Percentiles rank a stretch among this genome's conserved stretches.
Evolutionary conservation across 1,140 invertebrate genomes (phyloP).

Genomic region (Trichonephila clavipes): DNA sequence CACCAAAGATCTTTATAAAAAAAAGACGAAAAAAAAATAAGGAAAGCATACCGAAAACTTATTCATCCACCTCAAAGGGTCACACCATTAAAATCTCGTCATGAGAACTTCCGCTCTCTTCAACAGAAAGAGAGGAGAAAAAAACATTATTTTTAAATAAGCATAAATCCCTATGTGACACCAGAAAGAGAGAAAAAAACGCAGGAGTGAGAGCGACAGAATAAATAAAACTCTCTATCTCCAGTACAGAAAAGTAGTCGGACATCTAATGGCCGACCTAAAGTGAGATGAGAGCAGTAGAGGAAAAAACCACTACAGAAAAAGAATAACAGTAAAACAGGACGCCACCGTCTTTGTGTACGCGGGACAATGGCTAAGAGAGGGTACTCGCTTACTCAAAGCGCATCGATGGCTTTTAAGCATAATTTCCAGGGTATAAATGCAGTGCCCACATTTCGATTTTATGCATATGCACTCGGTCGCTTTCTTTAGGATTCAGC

Average conservation of each 20-base stretch:
- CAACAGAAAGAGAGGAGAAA: not conserved
- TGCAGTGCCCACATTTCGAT: slow-evolving; percentile 43
- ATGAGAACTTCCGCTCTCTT: slow-evolving; percentile 24
- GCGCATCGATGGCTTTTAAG: slow-evolving; percentile 22
- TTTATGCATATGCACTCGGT: slow-evolving; percentile 67
- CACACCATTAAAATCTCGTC: slow-evolving; percentile 55
- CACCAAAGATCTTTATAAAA: not conserved
- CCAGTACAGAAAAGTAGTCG: not conserved
- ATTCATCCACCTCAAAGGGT: not conserved
- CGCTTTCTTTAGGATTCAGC: slow-evolving; percentile 35
- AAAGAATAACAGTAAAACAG: slow-evolving; percentile 20
- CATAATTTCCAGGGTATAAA: slow-evolving; percentile 26
- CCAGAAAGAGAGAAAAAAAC: not conserved
- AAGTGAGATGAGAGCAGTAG: not conserved
- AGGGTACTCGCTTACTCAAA: not conserved
- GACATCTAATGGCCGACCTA: slow-evolving; percentile 32
- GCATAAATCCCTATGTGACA: slow-evolving; percentile 13
- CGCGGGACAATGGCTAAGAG: slow-evolving; percentile 35
- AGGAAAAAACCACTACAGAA: not conserved
- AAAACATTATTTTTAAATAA: slow-evolving; percentile 39
- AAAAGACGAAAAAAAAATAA: not conserved
- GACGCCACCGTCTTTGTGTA: not conserved
- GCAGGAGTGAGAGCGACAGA: not conserved
- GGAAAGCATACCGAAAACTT: not conserved
- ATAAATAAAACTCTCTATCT: slow-evolving; percentile 40